These are phyloP conservation scores for Danio kyathit DNA, from an alignment of 2,797 vertebrate genomes.

Conservation along the genomic window DNA sequence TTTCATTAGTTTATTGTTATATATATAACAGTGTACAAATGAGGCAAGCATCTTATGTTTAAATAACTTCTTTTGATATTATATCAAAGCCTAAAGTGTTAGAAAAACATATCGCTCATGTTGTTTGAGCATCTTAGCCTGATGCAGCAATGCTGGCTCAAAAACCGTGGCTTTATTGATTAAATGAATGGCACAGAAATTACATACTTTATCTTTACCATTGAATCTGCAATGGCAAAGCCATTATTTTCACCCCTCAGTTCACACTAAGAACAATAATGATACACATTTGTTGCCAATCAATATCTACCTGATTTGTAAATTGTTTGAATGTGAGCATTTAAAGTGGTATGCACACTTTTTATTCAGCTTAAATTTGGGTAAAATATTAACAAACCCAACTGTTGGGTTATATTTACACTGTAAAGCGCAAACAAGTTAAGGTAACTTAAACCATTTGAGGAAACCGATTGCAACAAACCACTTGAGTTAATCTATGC, in stretches of 20 bases:
- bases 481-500: no score
- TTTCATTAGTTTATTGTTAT: not conserved
- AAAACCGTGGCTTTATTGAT: not conserved
- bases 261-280: not conserved
- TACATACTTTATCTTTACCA: slow-evolving; percentile 10
- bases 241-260: slow-evolving; percentile 54
- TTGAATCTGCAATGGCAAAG: slow-evolving; percentile 48
- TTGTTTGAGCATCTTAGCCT: not conserved
- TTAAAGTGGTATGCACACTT: no score
- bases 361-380: no score
- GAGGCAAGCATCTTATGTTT: not conserved
- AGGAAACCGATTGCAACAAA: no score
- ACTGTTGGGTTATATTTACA: no score
- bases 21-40: not conserved
- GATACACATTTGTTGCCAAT: no score
- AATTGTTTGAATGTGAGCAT: no score
- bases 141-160: not conserved
- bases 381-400: no score
- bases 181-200: not conserved
- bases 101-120: not conserved
- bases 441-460: no score
- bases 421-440: no score
- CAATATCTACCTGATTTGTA: no score
- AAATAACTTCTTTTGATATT: not conserved
- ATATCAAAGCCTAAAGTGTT: not conserved